Conservation (phyloP, 2,113 vertebrate species). For the Progne subis region DNA sequence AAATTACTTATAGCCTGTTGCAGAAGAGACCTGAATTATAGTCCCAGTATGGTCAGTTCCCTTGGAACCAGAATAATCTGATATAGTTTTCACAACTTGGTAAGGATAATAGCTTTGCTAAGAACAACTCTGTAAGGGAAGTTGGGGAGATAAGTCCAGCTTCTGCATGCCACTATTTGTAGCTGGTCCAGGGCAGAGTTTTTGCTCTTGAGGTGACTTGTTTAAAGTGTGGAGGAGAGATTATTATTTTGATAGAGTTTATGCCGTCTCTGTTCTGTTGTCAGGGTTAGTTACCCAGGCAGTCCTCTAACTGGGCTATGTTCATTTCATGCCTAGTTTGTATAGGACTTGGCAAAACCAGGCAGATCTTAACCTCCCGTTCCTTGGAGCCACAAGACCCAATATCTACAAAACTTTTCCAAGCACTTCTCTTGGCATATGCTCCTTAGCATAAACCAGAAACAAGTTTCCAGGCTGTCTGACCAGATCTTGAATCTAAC, state of each 20-base stretch:
- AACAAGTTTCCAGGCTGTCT: conserved; percentile 40
- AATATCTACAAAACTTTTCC: conserved; percentile 10
- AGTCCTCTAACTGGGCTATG: background rate
- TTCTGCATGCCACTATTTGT: background rate
- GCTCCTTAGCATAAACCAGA: background rate
- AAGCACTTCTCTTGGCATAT: background rate
- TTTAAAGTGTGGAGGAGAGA: conserved; percentile 27
- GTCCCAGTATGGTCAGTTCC: background rate
- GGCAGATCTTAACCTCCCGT: background rate
- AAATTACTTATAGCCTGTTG: background rate
- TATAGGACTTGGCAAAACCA: conserved; percentile 14
- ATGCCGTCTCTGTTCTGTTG: conserved; percentile 14
- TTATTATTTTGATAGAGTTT: conserved; percentile 11
- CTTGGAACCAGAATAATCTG: background rate
- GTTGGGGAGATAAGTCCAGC: background rate
- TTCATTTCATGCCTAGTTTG: background rate
- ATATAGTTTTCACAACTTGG: background rate
- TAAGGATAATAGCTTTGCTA: background rate
- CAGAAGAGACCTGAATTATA: background rate
- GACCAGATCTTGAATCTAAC: background rate
- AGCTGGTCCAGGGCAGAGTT: background rate
- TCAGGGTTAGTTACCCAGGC: background rate
- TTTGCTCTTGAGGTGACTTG: background rate
- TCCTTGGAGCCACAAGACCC: background rate
- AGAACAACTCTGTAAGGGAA: background rate